Evolutionary conservation across 2,113 vertebrate species (phyloP), one percentile per base, ranked within the genome.

Genomic region (Gymnocephalus cernua): DNA sequence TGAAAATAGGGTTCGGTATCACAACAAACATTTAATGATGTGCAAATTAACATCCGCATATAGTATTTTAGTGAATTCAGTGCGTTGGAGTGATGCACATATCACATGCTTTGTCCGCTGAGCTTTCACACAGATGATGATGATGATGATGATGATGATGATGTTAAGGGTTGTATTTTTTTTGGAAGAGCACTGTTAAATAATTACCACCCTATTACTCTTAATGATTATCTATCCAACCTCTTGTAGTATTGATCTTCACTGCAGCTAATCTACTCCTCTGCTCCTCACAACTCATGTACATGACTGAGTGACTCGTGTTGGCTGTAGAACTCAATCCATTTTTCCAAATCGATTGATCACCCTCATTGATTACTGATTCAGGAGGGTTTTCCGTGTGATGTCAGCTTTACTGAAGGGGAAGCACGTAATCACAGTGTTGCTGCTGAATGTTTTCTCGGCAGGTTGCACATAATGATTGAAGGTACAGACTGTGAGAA

Each of bases 161-260:
- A 32, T 32, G 32, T 6, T 29, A 29, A 57, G 16, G 29, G n/a
- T 80, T 21, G 2, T 1, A 12, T 35, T 68, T 27, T 68, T 27
- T 16, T 32, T 38, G 66, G 29, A 69, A 32, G 11, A 53, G 18
- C 18, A 51, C 64, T 50, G 44, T 27, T 14, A 4, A 21, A 6
- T 71, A 38, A 58, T 80, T 19, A 69, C 14, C 8, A 3, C 15
- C 74, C 57, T 4, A 32, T 86, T 10, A 9, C 9, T 56, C 23
- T 50, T 0, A 73, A 10, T 29, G 77, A 78, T 83, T 56, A 78
- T 62, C 27, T n/a, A 15, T 71, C 63, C 56, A 38, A 6, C 15
- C 68, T 64, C 59, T 65, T 72, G 80, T 80, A n/a, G 35, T 51
- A 80, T 74, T 29, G 88, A 79, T 66, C 57, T 25, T 12, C 65